phyloP scores from a whole-genome alignment of 2,888 invertebrate species.

The Magallana nippona region DNA sequence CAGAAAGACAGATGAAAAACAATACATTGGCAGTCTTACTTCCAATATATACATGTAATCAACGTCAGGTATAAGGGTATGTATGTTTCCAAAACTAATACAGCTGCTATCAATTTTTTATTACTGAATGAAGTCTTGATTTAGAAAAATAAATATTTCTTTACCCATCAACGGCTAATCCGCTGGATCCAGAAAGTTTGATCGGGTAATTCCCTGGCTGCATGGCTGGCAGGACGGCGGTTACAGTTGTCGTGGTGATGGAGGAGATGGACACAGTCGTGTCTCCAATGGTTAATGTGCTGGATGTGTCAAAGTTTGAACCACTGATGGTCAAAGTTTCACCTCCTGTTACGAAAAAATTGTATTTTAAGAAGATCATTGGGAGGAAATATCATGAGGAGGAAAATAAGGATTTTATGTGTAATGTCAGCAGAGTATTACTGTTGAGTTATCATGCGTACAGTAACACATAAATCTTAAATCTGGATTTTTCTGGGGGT shows the following conservation, averaged over 20 bases:
- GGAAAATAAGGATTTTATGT: background rate
- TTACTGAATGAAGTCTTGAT: background rate
- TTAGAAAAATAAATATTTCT: background rate
- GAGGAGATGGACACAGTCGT: constrained; percentile 30
- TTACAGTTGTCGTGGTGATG: constrained; percentile 43
- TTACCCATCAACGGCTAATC: constrained; percentile 47
- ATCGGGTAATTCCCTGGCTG: constrained; percentile 40
- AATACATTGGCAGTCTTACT: no score
- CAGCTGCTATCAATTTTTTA: no score
- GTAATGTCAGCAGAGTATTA: no score
- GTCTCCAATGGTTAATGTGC: constrained; percentile 60
- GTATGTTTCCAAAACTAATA: no score
- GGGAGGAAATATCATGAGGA: background rate
- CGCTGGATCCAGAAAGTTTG: constrained; percentile 38
- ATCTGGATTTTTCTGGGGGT: no score
- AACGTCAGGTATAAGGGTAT: no score
- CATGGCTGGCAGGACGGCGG: constrained; percentile 44
- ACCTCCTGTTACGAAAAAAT: constrained; percentile 56
- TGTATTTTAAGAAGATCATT: no score
- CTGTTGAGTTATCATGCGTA: no score
- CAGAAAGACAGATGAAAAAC: no score
- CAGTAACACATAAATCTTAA: no score
- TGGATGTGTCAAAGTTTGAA: constrained; percentile 65
- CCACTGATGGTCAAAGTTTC: constrained; percentile 72
- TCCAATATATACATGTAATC: no score